phyloP scores from a whole-genome alignment of 2,113 vertebrate genomes.

The Gadus chalcogrammus region DNA sequence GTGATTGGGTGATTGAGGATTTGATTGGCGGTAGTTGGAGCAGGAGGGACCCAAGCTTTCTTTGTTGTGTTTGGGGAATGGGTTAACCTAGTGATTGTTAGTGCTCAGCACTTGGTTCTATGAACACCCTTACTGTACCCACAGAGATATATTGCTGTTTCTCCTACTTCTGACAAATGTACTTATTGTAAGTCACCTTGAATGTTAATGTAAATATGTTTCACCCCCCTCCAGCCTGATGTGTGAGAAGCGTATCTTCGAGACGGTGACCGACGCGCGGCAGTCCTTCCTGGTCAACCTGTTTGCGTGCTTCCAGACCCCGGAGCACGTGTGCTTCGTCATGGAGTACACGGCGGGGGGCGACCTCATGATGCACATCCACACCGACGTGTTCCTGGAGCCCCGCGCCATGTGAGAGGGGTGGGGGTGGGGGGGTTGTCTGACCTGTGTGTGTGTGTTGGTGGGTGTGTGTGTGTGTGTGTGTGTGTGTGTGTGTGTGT shows the following conservation, averaged over 20 bases:
- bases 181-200: no score
- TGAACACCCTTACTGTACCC: no score
- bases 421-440: not conserved
- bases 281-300: slow-evolving; percentile 87
- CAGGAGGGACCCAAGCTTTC: no score
- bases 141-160: no score
- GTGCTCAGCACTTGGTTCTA: no score
- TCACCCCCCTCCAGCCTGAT: slow-evolving; percentile 70
- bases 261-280: slow-evolving; percentile 73
- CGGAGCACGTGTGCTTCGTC: slow-evolving; percentile 84
- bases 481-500: no score
- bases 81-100: no score
- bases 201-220: no score
- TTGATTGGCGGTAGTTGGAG: no score
- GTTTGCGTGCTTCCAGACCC: slow-evolving; percentile 86
- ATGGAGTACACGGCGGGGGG: slow-evolving; percentile 87
- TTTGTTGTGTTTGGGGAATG: no score
- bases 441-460: not conserved
- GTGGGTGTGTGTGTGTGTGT: not conserved
- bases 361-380: slow-evolving; percentile 88
- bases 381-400: slow-evolving; percentile 82
- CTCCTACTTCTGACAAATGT: no score
- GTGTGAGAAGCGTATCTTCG: slow-evolving; percentile 87
- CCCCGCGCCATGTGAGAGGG: slow-evolving; percentile 68
- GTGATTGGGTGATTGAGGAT: no score